Evolutionary conservation across 1,140 invertebrate species (phyloP), one percentile per base, ranked within the genome.

Genomic region (Calycopis cecrops): DNA sequence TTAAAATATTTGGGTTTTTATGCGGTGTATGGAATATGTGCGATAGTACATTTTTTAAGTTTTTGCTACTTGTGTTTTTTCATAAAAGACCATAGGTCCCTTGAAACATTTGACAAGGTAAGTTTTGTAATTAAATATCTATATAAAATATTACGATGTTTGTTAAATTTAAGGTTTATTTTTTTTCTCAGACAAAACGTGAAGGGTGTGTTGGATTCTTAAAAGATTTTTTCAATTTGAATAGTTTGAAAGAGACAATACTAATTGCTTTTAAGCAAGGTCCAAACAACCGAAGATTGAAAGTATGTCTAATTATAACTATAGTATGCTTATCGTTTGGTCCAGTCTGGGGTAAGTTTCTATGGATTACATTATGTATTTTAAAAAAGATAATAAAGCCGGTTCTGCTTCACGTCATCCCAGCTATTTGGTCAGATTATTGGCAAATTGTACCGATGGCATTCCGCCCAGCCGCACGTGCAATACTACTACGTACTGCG

Each of bases 11-110:
- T 17, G 0, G 50, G 50, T 3, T 51, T 17, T 37, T 51, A 17
- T n/a, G 49, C 34, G 16, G 34, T 35, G 14, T 51, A 35, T 17
- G 49, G 49, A 38, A 51, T 51, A 16, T 34, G 14, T 10, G 49
- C 38, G 8, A 2, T 40, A 0, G 6, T 40, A 4, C 38, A 40
- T 4, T 14, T 40, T 2, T 11, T 40, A 1, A 40, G 12, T 40
- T 14, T 40, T 14, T 14, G 12, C 12, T 40, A 40, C n/a, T n/a
- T 40, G n/a, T 40, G 38, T 7, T 40, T 14, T 40, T 14, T n/a
- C 38, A 40, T 40, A 7, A n/a, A 40, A 40, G 38, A 40, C 16
- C 3, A 40, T 14, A 14, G n/a, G 12, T 7, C 8, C 12, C 11
- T 11, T 12, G 16, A 40, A 40, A 40, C 0, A 8, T 14, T 14